Base-by-base conservation (phyloP, 2,113 vertebrate species). In the Istiophorus platypterus region DNA sequence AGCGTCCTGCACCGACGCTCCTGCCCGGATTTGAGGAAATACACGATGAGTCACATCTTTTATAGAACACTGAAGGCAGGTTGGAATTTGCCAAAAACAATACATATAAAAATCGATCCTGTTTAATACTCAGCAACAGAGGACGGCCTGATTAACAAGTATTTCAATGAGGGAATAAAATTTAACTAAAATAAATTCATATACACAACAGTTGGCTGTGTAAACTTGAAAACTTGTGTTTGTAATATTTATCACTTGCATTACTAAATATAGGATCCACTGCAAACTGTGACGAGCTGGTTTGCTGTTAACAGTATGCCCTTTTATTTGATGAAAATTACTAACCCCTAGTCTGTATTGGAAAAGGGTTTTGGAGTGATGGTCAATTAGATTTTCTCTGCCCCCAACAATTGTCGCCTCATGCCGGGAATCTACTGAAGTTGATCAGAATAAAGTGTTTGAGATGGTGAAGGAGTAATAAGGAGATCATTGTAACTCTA, bases 1-100 rank as follows among this genome's bases (percentile, higher is more conserved):
- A 86, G 94, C 95, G 87, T 95, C 95, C 88, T 95, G 94, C 72
- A 92, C 95, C 85, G 94, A 95, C 34, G 92, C 93, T 76, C 95
- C 95, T 96, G 86, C 95, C 96, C 92, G 94, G 95, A 96, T 96
- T 95, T 85, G 92, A 96, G 95, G 95, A 96, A 97, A 86, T 78
- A 85, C 47, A 82, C 2, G 57, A 62, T 78, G 82, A 93, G 84
- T 89, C 88, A 92, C 15, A 37, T 56, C 17, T 75, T 45, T 51
- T 62, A 72, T 8, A 29, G n/a, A 27, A 88, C 42, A 76, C 78
- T 76, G 64, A 86, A 80, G 58, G 41, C 76, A 85, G 73, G 39
- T 78, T 52, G 66, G 34, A 76, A 22, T 62, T 17, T 34, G n/a
- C 71, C 68, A 31, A 22, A 42, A 88, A 41, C 27, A 29, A 42